A percentile compares a stretch with the other conserved stretches of the same genome.
Conservation (phyloP, 35 echinoderm and acorn worm genomes). For the Chiridota heheva region DNA sequence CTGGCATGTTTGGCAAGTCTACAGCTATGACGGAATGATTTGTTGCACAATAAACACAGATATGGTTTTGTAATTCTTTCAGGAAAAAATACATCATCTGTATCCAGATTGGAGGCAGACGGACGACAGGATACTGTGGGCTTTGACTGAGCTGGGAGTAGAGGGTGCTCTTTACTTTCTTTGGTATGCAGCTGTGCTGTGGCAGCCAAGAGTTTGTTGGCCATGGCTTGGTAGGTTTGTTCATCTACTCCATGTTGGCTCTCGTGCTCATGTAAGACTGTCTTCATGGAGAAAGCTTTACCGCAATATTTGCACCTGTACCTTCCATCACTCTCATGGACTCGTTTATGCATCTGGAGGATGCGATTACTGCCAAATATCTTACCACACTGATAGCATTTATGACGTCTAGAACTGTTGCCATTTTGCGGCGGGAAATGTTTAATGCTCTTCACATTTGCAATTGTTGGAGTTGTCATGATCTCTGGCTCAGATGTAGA, state of each 20-base stretch:
- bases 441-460: no score
- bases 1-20: conserved; percentile 41
- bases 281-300: conserved; percentile 46
- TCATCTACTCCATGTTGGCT: conserved; percentile 36
- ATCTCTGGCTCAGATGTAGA: no score
- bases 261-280: conserved; percentile 27
- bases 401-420: conserved; percentile 37
- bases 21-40: conserved; percentile 53
- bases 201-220: no score
- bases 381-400: conserved; percentile 47
- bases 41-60: conserved; percentile 43
- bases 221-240: neutral
- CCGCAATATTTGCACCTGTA: conserved; percentile 30
- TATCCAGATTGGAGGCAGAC: no score
- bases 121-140: no score
- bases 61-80: no score
- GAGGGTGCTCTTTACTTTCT: no score
- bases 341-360: conserved; percentile 42
- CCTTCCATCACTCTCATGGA: conserved; percentile 35
- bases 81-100: no score
- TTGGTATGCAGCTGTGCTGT: no score
- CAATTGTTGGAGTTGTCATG: no score
- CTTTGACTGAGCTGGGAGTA: no score
- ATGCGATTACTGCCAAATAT: conserved; percentile 29
- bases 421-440: no score